phyloP scores from a whole-genome alignment of 2,113 vertebrate species.

The Dissostichus mawsoni region DNA sequence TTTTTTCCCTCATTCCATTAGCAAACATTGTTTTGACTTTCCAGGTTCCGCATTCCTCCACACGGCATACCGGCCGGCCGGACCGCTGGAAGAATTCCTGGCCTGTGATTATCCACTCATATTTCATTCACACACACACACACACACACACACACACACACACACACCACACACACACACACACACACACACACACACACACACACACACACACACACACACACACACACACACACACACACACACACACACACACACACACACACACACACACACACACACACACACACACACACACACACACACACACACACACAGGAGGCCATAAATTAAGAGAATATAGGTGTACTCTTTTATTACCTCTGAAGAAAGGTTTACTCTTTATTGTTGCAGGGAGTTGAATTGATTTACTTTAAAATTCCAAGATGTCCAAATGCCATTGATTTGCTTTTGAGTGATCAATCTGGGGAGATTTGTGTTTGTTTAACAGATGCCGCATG shows the following conservation, averaged over 20 bases:
- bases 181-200: constrained; percentile 21
- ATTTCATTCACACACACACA: constrained; percentile 64
- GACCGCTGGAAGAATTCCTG: constrained; percentile 69
- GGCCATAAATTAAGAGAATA: constrained; percentile 65
- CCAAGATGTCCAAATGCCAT: constrained; percentile 61
- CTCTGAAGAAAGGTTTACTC: constrained; percentile 68
- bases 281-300: constrained; percentile 24
- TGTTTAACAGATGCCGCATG: constrained; percentile 23
- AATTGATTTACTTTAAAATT: constrained; percentile 66
- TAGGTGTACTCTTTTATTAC: constrained; percentile 65
- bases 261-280: constrained; percentile 18
- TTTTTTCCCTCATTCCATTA: constrained; percentile 44
- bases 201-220: constrained; percentile 21
- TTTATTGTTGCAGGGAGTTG: constrained; percentile 60
- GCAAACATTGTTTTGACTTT: constrained; percentile 69
- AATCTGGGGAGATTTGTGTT: constrained; percentile 40
- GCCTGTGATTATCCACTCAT: constrained; percentile 76
- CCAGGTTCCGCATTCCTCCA: constrained; percentile 71
- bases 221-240: constrained; percentile 12
- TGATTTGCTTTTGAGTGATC: constrained; percentile 65
- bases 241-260: constrained; percentile 21
- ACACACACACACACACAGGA: constrained; percentile 19
- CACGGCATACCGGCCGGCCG: constrained; percentile 62
- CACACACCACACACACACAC: constrained; percentile 17
- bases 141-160: constrained; percentile 17